phyloP scores from a whole-genome alignment of 2,888 invertebrate genomes.

The Epistrophe grossulariae region DNA sequence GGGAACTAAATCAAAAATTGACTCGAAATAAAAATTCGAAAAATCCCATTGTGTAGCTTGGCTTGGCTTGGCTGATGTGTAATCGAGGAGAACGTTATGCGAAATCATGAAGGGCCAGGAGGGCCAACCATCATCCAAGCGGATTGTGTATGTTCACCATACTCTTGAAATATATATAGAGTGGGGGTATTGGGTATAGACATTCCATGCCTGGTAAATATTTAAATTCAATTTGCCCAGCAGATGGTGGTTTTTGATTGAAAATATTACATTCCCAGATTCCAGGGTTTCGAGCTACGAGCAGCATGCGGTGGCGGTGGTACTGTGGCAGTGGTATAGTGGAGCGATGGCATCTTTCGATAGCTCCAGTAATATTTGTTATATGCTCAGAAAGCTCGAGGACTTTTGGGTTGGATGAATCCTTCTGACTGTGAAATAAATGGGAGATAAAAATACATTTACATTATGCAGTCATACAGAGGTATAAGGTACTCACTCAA shows the following conservation, averaged over 20 bases:
- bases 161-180: neutral
- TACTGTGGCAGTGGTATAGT: neutral
- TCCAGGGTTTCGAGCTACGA: slow-evolving; percentile 22
- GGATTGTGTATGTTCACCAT: slow-evolving; percentile 6
- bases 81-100: slow-evolving; percentile 32
- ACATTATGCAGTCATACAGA: no score
- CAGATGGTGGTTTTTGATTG: slow-evolving; percentile 75
- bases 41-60: slow-evolving; percentile 63
- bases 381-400: slow-evolving; percentile 39
- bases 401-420: slow-evolving; percentile 39
- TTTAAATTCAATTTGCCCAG: slow-evolving; percentile 74
- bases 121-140: slow-evolving; percentile 7
- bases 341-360: neutral
- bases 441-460: slow-evolving; percentile 17
- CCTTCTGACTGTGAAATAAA: slow-evolving; percentile 30
- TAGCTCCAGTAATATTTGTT: slow-evolving; percentile 48
- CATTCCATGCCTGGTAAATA: slow-evolving; percentile 71
- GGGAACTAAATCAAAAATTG: slow-evolving; percentile 65
- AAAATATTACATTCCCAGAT: slow-evolving; percentile 64
- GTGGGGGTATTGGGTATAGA: slow-evolving; percentile 2
- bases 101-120: neutral
- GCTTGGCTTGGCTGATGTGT: slow-evolving; percentile 23
- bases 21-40: slow-evolving; percentile 72
- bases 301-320: neutral
- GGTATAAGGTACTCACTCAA: slow-evolving; percentile 41